Base-by-base conservation (phyloP, 2,888 invertebrate species). In the Erebia aethiops region DNA sequence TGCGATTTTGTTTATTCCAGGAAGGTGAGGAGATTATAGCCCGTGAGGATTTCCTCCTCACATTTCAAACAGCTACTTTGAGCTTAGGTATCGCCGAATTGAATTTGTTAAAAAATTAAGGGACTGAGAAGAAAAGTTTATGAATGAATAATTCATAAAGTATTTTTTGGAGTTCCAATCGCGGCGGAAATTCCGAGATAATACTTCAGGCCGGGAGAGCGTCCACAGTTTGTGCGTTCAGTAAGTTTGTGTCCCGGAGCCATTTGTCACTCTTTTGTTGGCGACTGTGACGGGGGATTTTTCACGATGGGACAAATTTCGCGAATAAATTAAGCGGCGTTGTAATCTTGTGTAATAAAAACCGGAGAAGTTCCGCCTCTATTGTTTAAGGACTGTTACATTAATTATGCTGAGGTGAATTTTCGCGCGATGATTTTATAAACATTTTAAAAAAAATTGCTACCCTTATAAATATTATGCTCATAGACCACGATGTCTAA, bases 251-350 rank as follows among this genome's bases (percentile, higher is more conserved):
- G 91, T 89, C 83, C 88, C 81, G 83, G 84, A 88, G 85, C 86
- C 86, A 92, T 92, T 92, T 89, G 80, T 92, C 92, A 92, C 90
- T 87, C 92, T 91, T 92, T 92, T 92, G 92, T 92, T 88, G 84
- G 91, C 90, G 82, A 76, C 76, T 75, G 76, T 73, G 76, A 77
- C 75, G 70, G 75, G 69, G 75, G 90, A 91, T 90, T 92, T 92
- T 92, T 91, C 91, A 88, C 83, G 89, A 89, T 87, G 91, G 90
- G 91, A 92, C 92, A 92, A 92, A 92, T 92, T 92, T 90, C 77
- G 87, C 84, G 90, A 88, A 92, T 92, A 92, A 92, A 92, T 92
- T 92, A 91, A 90, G 85, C 87, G 84, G 71, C 72, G 87, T 87
- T 89, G 86, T 90, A 91, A 92, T 92, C 90, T 90, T 82, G 84